These are phyloP conservation scores for Nestor notabilis DNA, from an alignment of 2,113 vertebrate species.

Conservation along the genomic window DNA sequence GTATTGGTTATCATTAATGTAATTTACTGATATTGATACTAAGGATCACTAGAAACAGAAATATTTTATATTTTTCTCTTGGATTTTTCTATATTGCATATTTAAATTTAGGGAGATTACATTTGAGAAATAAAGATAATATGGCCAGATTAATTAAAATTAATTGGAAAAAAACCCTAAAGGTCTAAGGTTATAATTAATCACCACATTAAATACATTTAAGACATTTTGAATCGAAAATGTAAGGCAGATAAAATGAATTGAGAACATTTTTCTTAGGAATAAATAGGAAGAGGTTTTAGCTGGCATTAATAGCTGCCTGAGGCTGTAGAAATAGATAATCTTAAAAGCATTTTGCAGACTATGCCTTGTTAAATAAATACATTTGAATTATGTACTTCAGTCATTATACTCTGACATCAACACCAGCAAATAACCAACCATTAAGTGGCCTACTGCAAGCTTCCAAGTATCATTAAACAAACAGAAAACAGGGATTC, in stretches of 20 bases:
- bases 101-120: not conserved
- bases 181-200: not conserved
- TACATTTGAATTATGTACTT: not conserved
- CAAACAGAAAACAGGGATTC: not conserved
- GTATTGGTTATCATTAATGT: not conserved
- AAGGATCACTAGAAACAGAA: not conserved
- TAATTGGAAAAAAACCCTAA: not conserved
- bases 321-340: not conserved
- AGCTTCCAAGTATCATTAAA: not conserved
- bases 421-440: not conserved
- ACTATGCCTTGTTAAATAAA: not conserved
- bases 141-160: not conserved
- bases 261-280: not conserved
- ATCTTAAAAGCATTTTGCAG: not conserved
- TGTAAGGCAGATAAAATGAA: not conserved
- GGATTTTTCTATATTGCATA: not conserved
- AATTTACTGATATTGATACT: not conserved
- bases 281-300: conserved; percentile 37
- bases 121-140: not conserved
- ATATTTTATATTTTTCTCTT: not conserved
- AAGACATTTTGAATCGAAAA: not conserved
- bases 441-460: not conserved
- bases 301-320: not conserved
- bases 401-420: not conserved
- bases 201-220: not conserved